Percentiles rank a stretch among this genome's conserved stretches.
These are phyloP conservation scores for Lasaia peninsularis DNA, from an alignment of 1,140 invertebrate genomes.

Conservation along the genomic window DNA sequence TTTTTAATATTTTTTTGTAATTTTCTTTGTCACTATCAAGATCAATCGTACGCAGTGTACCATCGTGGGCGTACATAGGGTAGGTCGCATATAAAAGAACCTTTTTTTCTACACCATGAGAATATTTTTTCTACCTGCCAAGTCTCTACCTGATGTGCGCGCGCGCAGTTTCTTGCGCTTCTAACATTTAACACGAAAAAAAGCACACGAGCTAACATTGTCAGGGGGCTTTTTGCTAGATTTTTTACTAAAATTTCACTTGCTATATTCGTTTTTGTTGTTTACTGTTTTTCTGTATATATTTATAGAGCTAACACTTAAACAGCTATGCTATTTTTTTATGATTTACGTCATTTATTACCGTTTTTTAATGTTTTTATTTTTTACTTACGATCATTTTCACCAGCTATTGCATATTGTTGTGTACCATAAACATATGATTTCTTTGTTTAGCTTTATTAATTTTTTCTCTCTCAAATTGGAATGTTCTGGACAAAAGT, in stretches of 20 bases:
- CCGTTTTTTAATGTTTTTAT: background rate
- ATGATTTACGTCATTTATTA: slow-evolving; percentile 17
- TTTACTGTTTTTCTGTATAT: slow-evolving; percentile 36
- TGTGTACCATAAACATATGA: no score
- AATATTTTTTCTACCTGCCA: slow-evolving; percentile 70
- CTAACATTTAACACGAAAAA: slow-evolving; percentile 41
- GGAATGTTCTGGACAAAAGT: no score
- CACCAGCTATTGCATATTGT: background rate
- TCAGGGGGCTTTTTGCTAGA: slow-evolving; percentile 50
- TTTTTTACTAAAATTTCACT: slow-evolving; percentile 61
- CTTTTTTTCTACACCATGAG: slow-evolving; percentile 56
- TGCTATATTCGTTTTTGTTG: slow-evolving; percentile 43
- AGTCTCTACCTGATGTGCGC: slow-evolving; percentile 53
- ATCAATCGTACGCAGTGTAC: no score
- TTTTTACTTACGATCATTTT: background rate
- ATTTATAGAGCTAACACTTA: slow-evolving; percentile 8
- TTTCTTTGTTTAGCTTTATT: no score
- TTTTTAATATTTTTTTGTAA: no score
- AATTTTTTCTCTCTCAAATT: no score
- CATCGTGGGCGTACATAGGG: slow-evolving; percentile 61
- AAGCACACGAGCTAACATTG: slow-evolving; percentile 32
- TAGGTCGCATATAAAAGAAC: slow-evolving; percentile 62
- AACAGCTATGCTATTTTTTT: slow-evolving; percentile 2
- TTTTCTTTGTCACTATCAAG: no score
- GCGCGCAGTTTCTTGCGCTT: slow-evolving; percentile 58